Evolutionary conservation across 1,140 invertebrate genomes (phyloP).

Genomic region (Mactra quadrangularis): DNA sequence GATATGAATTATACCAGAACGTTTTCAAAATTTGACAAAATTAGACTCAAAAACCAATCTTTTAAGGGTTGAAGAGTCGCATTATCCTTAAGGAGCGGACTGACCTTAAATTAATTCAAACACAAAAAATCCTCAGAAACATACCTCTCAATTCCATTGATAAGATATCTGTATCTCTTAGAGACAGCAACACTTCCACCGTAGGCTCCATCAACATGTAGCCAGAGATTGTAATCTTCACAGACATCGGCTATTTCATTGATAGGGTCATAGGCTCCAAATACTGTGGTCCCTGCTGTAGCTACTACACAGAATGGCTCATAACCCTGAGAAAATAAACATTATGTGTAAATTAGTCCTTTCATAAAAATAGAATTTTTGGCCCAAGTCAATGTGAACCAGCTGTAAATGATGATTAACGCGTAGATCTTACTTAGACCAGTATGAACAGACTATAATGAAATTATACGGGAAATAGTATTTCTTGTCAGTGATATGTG

Average conservation of each 20-base stretch:
- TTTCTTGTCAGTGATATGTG: too few species aligned
- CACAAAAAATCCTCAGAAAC: too few species aligned
- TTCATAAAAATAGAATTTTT: slow-evolving; percentile 90
- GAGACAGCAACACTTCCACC: slow-evolving; percentile 96
- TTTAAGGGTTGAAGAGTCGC: too few species aligned
- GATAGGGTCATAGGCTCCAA: slow-evolving; percentile 97
- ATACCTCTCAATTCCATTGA: slow-evolving; percentile 96
- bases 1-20: too few species aligned
- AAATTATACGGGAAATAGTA: too few species aligned
- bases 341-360: slow-evolving; percentile 92
- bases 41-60: too few species aligned
- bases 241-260: slow-evolving; percentile 97
- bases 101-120: too few species aligned
- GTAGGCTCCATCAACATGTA: slow-evolving; percentile 99
- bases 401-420: neutral
- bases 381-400: slow-evolving; percentile 87
- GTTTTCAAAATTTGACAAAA: too few species aligned
- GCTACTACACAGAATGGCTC: slow-evolving; percentile 98
- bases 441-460: too few species aligned
- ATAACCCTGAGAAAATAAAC: slow-evolving; percentile 91
- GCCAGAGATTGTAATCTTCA: slow-evolving; percentile 96
- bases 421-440: neutral
- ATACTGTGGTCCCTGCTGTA: slow-evolving; percentile 94
- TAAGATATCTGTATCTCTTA: slow-evolving; percentile 93
- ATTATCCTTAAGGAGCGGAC: too few species aligned